Conservation (phyloP, 1,140 invertebrate species). For the Reticulitermes speratus region DNA sequence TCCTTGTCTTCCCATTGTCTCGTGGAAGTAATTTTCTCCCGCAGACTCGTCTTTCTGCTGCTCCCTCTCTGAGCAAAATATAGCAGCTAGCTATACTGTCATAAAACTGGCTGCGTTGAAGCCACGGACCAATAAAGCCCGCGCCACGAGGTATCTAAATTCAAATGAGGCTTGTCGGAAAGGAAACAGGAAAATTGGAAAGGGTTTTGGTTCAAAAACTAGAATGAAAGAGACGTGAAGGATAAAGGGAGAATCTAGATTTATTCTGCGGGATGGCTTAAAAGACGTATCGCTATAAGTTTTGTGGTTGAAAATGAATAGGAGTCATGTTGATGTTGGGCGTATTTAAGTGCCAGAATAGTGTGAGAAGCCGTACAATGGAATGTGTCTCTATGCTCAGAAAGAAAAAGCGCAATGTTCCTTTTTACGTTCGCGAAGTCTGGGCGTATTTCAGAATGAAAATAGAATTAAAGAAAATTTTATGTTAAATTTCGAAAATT, state of each 20-base stretch:
- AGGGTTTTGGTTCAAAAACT: conserved; percentile 8
- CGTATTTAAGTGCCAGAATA: too few relatives aligned
- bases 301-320: too few relatives aligned
- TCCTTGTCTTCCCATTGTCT: conserved; percentile 7
- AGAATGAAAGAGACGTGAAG: not conserved
- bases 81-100: not conserved
- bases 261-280: too few relatives aligned
- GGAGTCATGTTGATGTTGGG: too few relatives aligned
- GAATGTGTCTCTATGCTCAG: too few relatives aligned
- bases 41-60: not conserved
- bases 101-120: conserved; percentile 8
- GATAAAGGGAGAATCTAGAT: conserved; percentile 3
- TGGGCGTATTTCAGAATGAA: too few relatives aligned
- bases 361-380: too few relatives aligned
- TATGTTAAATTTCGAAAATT: too few relatives aligned
- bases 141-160: conserved; percentile 14
- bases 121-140: conserved; percentile 1
- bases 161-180: not conserved
- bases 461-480: too few relatives aligned
- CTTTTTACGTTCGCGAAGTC: too few relatives aligned
- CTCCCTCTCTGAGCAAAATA: not conserved
- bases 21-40: not conserved
- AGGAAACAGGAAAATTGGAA: not conserved
- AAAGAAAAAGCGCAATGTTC: too few relatives aligned
- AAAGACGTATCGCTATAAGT: too few relatives aligned